Base-by-base conservation (phyloP, 2,113 vertebrate species). In the Trochalopteron elliotii region DNA sequence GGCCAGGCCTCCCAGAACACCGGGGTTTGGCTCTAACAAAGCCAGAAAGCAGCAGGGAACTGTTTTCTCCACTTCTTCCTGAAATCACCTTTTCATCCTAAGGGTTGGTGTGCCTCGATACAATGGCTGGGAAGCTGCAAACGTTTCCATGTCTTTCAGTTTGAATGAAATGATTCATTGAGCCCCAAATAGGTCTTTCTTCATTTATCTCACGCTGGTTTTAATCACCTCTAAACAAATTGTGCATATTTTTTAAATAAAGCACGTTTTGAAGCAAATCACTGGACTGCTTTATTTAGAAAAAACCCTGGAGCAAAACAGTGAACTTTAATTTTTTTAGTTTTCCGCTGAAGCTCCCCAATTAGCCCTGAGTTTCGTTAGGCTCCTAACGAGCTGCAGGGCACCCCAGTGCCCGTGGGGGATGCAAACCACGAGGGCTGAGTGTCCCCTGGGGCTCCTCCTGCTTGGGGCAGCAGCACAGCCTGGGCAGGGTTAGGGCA, bases 101-200 rank as follows among this genome's bases (percentile, higher is more conserved):
- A 18, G 80, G 47, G 52, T 19, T 12, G 31, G 33, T 31, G 81
- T 31, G 49, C 79, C 25, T 59, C 10, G 11, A 1, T 40, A 18
- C 8, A 35, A 47, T 5, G 86, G 8, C 78, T 49, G 70, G 71
- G 59, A 47, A 76, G 82, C 72, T 67, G 95, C 63, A 80, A 80
- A 59, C 20, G 5, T 25, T 50, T 31, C 79, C 61, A 39, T 31
- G 84, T 30, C 53, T 89, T 76, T 57, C 67, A 45, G 67, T 12
- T 61, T 81, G 85, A 81, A 90, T 83, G 88, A 72, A 95, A 45
- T 85, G 85, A 93, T 88, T 95, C 92, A 64, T 0, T 40, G 57
- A 87, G 87, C 72, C 56, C 60, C 87, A 82, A 14, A 87, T 35
- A 70, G 79, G 61, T 2, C 25, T 88, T 53, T 39, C 71, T 63